phyloP scores from a whole-genome alignment of 2,797 vertebrate genomes.

The Hydrolagus colliei region DNA sequence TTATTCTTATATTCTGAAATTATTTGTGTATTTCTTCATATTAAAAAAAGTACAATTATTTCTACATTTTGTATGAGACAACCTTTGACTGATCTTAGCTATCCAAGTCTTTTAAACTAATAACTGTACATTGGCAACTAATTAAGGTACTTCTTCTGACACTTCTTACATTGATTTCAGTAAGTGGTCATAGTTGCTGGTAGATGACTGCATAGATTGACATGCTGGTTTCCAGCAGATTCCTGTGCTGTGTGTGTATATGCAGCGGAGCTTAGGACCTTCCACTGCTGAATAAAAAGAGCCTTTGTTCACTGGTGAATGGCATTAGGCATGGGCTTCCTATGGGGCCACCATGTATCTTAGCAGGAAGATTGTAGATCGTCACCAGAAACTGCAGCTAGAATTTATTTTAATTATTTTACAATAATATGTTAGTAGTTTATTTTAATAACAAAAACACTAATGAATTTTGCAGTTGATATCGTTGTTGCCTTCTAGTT shows the following conservation, averaged over 20 bases:
- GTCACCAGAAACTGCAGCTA: constrained; percentile 57
- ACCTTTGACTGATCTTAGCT: not conserved
- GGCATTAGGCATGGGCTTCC: constrained; percentile 85
- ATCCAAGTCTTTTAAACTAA: no score
- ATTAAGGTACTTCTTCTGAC: not conserved
- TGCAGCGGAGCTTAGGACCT: constrained; percentile 69
- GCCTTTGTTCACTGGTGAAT: constrained; percentile 78
- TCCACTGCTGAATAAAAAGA: constrained; percentile 70
- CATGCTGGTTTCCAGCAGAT: constrained; percentile 57
- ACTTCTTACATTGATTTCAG: not conserved
- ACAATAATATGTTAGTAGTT: no score
- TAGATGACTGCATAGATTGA: constrained; percentile 16
- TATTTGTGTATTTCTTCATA: not conserved
- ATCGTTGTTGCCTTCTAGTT: not conserved
- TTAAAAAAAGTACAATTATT: not conserved
- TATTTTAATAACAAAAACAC: not conserved
- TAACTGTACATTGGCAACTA: not conserved
- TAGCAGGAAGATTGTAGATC: constrained; percentile 61
- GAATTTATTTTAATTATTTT: not conserved
- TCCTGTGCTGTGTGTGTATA: constrained; percentile 61
- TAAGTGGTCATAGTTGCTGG: not conserved
- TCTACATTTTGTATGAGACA: not conserved
- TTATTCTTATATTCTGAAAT: constrained; percentile 1
- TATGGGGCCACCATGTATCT: constrained; percentile 77
- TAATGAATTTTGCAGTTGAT: not conserved